A percentile compares a stretch with the other conserved stretches of the same genome.
phyloP scores from a whole-genome alignment of 2,888 invertebrate species.

The Gonocerus acuteangulatus region DNA sequence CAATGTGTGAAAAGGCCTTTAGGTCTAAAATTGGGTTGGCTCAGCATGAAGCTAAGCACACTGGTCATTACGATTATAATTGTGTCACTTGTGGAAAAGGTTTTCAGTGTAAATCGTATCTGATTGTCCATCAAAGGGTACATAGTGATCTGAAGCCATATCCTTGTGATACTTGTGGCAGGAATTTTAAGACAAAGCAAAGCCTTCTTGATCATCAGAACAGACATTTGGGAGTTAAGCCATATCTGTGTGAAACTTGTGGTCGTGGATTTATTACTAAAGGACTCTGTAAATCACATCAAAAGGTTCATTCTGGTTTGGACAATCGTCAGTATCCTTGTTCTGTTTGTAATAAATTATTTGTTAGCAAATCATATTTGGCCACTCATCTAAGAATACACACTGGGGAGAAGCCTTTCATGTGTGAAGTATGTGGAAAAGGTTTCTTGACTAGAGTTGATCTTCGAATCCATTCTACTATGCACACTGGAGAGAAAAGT shows the following conservation, averaged over 20 bases:
- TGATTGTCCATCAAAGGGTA: constrained; percentile 54
- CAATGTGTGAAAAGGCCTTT: constrained; percentile 52
- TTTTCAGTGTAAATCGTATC: constrained; percentile 54
- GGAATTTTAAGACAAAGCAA: constrained; percentile 55
- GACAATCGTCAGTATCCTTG: constrained; percentile 55
- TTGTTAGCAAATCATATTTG: constrained; percentile 54
- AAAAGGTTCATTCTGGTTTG: constrained; percentile 52
- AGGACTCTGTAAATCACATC: constrained; percentile 53
- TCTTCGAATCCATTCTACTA: constrained; percentile 52
- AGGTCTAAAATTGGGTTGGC: constrained; percentile 54
- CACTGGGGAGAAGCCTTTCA: constrained; percentile 54
- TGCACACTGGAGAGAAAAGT: constrained; percentile 56
- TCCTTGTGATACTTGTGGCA: constrained; percentile 51
- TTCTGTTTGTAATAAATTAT: constrained; percentile 51
- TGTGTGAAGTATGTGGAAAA: constrained; percentile 55
- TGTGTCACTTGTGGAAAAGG: constrained; percentile 55
- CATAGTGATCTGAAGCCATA: constrained; percentile 54
- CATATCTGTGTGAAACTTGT: constrained; percentile 52
- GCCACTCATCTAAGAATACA: constrained; percentile 53
- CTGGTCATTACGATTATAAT: constrained; percentile 51
- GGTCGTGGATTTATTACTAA: constrained; percentile 54
- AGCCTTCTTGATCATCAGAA: constrained; percentile 54
- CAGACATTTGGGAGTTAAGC: constrained; percentile 54
- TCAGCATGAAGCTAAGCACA: constrained; percentile 55
- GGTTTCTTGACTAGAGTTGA: constrained; percentile 54